Base-by-base conservation (phyloP, 2,113 vertebrate species). In the Caloenas nicobarica region DNA sequence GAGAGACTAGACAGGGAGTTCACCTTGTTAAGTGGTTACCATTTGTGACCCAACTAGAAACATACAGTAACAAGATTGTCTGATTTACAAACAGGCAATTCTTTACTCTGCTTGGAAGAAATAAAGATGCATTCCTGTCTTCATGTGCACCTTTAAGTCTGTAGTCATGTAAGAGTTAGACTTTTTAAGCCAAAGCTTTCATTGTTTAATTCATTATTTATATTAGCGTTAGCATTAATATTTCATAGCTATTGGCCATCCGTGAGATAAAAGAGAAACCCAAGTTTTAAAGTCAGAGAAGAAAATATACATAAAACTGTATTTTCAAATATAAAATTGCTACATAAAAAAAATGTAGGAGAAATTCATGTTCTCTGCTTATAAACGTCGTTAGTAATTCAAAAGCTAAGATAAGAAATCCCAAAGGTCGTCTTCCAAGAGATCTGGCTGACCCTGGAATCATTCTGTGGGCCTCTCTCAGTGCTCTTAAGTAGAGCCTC, bases 141-240 rank as follows among this genome's bases (percentile, higher is more conserved):
- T 83, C 68, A 38, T 71, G 25, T 51, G 42, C 38, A 73, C 46
- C 68, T 88, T 78, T 71, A 74, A 71, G 68, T 83, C 31, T 90
- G 11, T 58, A 60, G 24, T 61, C 31, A 42, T 62, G 42, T 74
- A 86, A 61, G 26, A 80, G 38, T 61, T 57, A 64, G 87, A 42
- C 16, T 54, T 94, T 80, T 88, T 56, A 90, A 89, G 50, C 33
- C 1, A 0, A 89, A 91, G 81, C 22, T 92, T 91, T 93, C 42
- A 84, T 42, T 92, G 83, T 92, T 90, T 86, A 91, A 97, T 97
- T 92, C 33, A 93, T 96, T 95, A 96, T 97, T 96, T 95, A 95
- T 93, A 76, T 95, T 92, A 86, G 23, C 48, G 70, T 74, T 86
- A 89, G 10, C 77, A 92, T 97, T 92, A 95, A 92, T 93, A 92